Evolutionary conservation across 2,113 vertebrate species (phyloP), one percentile per base, ranked within the genome.

Genomic region (Nyctibius bracteatus): DNA sequence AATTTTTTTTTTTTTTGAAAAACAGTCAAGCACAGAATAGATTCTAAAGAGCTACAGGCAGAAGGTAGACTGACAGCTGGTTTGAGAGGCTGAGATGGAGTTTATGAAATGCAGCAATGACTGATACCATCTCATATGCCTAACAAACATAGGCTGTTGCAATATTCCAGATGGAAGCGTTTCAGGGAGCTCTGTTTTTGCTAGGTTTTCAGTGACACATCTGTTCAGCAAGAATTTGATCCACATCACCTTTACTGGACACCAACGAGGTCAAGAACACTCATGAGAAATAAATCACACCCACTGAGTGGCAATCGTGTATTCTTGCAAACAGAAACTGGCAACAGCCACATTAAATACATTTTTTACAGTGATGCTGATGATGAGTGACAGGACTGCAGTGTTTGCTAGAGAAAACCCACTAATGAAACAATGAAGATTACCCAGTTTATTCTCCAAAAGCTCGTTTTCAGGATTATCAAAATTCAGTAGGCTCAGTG

Each of bases 21-120:
- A 41, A 30, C 47, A 58, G 41, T 61, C 37, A 61, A 79, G 58
- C 65, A 25, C 20, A 59, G 65, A 65, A 65, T 3, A 61, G 46
- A 81, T 93, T 52, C 72, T 51, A 13, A 78, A 77, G 41, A 81
- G 85, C 84, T 81, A 51, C 74, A 65, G 71, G 79, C 78, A 86
- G 80, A 22, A 72, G 49, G 37, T 7, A 72, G 79, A 33, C 9
- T 33, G 63, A 25, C 0, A 43, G 44, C 61, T 47, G 27, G 20
- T 62, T 31, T 25, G 86, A 65, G 82, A 92, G 67, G n/a, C 33
- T 27, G 55, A 46, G 78, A 14, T 41, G 70, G 63, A 17, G 43
- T 78, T 55, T 44, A 49, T 63, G 86, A 58, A 0, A 30, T 47
- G 63, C 35, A 73, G 39, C 75, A 74, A 51, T 5, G 22, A n/a